These are phyloP conservation scores for Eupithecia dodoneata DNA, from an alignment of 2,888 invertebrate genomes.

Conservation along the genomic window DNA sequence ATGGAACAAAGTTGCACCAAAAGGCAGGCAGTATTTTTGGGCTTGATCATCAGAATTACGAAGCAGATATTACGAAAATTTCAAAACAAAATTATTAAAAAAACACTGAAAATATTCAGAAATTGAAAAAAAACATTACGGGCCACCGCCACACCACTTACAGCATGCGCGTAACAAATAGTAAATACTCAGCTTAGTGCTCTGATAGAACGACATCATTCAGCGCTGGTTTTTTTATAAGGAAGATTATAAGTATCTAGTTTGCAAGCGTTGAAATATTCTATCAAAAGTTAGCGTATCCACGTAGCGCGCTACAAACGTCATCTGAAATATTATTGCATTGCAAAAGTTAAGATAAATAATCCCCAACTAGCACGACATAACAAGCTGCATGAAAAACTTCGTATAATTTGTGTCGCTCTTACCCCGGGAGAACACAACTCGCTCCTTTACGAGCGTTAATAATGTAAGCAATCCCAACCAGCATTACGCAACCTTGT, in stretches of 20 bases:
- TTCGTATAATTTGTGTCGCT: neutral
- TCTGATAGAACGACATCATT: neutral
- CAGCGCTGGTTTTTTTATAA: neutral
- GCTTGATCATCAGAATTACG: no score
- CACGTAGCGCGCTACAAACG: neutral
- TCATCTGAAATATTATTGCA: neutral
- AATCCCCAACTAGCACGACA: neutral
- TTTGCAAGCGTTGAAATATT: neutral
- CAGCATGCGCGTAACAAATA: neutral
- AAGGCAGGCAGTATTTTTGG: no score
- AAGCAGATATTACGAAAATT: no score
- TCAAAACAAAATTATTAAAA: neutral
- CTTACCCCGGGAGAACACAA: neutral
- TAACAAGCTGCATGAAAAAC: neutral
- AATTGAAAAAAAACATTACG: neutral
- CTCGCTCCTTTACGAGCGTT: conserved; percentile 16
- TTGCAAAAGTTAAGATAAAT: neutral
- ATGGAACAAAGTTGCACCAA: neutral
- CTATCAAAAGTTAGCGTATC: neutral
- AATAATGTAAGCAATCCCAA: conserved; percentile 28
- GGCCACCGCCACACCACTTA: neutral
- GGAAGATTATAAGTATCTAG: no score
- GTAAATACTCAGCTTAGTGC: neutral
- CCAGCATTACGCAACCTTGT: conserved; percentile 22
- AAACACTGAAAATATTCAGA: neutral